phyloP scores from a whole-genome alignment of 1,140 invertebrate species.

The Holcopasites calliopsidis region DNA sequence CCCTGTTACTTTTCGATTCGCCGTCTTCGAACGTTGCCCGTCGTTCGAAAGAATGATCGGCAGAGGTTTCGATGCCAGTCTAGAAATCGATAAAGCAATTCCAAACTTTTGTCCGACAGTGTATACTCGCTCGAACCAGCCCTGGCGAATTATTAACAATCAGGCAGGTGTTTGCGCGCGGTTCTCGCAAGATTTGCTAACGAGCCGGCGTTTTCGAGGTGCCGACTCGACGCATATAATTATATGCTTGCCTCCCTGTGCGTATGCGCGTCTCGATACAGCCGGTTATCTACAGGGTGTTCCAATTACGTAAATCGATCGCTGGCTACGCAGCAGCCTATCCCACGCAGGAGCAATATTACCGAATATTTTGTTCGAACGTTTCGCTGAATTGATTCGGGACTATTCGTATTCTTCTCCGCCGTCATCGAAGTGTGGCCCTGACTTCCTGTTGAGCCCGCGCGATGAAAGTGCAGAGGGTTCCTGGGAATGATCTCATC shows the following conservation, averaged over 20 bases:
- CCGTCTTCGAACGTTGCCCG: no score
- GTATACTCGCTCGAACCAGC: no score
- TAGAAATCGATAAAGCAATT: no score
- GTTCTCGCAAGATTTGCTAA: slow-evolving; percentile 68
- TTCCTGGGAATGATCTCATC: slow-evolving; percentile 9
- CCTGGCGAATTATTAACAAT: slow-evolving; percentile 73
- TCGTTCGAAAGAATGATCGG: no score
- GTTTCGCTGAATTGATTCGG: slow-evolving; percentile 5
- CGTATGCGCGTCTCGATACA: slow-evolving; percentile 59
- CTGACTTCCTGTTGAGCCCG: slow-evolving; percentile 1
- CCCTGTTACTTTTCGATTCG: no score
- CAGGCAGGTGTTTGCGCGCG: slow-evolving; percentile 72
- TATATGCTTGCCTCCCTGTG: slow-evolving; percentile 65
- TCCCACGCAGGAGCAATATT: background rate
- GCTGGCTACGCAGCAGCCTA: background rate
- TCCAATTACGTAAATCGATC: slow-evolving; percentile 21
- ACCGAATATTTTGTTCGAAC: background rate
- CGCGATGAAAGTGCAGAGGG: no score
- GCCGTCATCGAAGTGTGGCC: background rate
- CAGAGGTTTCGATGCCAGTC: no score
- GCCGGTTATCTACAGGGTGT: slow-evolving; percentile 63
- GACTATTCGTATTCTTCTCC: slow-evolving; percentile 16
- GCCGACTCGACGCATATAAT: slow-evolving; percentile 71
- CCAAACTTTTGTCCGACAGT: no score
- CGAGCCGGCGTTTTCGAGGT: slow-evolving; percentile 69